Percentiles rank a stretch among this genome's conserved stretches.
Evolutionary conservation across 2,888 invertebrate genomes (phyloP).

Genomic region (Idaea straminata): DNA sequence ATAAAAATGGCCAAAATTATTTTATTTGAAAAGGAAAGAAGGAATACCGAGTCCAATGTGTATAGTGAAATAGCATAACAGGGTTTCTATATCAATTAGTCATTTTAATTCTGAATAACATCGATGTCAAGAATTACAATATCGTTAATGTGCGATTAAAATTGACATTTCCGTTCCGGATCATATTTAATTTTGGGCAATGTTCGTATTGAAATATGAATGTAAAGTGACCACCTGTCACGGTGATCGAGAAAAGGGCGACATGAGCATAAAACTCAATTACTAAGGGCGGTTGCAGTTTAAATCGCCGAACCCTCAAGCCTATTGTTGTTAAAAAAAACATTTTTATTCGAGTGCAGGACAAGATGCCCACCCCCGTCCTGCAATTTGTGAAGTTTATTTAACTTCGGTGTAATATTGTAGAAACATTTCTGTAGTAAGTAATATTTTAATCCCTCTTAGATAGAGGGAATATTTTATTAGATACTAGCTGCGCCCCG

Average conservation of each 20-base stretch:
- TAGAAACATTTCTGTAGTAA: conserved; percentile 3
- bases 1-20: background rate
- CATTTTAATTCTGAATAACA: background rate
- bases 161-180: conserved; percentile 12
- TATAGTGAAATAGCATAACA: background rate
- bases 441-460: background rate
- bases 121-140: background rate
- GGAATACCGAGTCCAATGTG: background rate
- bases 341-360: conserved; percentile 37
- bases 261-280: conserved; percentile 46
- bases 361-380: conserved; percentile 34
- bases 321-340: conserved; percentile 34
- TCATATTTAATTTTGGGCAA: conserved; percentile 1
- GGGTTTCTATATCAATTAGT: background rate
- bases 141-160: background rate
- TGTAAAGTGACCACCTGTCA: conserved; percentile 49
- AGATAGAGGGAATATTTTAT: too few relatives aligned
- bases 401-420: conserved; percentile 7
- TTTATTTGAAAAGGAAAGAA: background rate
- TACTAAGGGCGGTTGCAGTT: conserved; percentile 46
- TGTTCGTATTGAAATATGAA: conserved; percentile 2
- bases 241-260: conserved; percentile 12
- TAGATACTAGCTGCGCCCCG: too few relatives aligned
- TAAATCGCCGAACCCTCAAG: conserved; percentile 43
- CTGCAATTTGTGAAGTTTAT: conserved; percentile 23